A percentile compares a stretch with the other conserved stretches of the same genome.
Evolutionary conservation across 2,888 invertebrate genomes (phyloP).

Genomic region (Trichogramma evanescens): DNA sequence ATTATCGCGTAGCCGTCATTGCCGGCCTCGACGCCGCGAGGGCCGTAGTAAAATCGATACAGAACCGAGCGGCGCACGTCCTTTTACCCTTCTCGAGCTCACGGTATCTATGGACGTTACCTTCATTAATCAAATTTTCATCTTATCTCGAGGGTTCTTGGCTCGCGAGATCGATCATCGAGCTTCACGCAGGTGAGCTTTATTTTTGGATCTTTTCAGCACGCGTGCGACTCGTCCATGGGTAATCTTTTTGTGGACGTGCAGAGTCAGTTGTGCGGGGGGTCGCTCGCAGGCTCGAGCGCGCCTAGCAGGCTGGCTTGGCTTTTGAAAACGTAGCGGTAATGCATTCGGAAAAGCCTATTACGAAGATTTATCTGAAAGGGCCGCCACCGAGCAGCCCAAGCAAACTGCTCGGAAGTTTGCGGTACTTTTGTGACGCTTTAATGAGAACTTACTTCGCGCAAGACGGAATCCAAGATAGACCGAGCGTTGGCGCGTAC

Average conservation of each 20-base stretch:
- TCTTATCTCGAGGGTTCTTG: background rate
- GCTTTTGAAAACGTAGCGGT: background rate
- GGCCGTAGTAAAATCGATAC: background rate
- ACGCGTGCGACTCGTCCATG: background rate
- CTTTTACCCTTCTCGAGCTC: background rate
- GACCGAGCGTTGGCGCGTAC: background rate
- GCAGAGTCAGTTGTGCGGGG: too few species aligned
- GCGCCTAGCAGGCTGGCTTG: too few species aligned
- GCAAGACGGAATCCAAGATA: background rate
- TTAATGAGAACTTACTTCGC: constrained; percentile 10
- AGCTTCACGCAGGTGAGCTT: background rate
- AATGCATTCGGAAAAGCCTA: constrained; percentile 13
- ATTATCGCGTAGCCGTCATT: background rate
- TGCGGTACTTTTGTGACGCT: background rate
- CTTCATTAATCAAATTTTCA: background rate
- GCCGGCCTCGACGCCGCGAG: background rate
- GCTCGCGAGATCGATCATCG: background rate
- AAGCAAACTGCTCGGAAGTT: background rate
- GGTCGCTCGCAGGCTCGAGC: too few species aligned
- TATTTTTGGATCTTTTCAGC: background rate
- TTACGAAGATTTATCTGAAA: constrained; percentile 10
- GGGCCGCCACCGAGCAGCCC: background rate
- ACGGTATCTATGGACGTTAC: background rate
- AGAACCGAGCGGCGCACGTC: background rate
- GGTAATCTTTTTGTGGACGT: background rate